Evolutionary conservation across 2,113 vertebrate genomes (phyloP), one percentile per base, ranked within the genome.

Genomic region (Tragelaphus imberbis): DNA sequence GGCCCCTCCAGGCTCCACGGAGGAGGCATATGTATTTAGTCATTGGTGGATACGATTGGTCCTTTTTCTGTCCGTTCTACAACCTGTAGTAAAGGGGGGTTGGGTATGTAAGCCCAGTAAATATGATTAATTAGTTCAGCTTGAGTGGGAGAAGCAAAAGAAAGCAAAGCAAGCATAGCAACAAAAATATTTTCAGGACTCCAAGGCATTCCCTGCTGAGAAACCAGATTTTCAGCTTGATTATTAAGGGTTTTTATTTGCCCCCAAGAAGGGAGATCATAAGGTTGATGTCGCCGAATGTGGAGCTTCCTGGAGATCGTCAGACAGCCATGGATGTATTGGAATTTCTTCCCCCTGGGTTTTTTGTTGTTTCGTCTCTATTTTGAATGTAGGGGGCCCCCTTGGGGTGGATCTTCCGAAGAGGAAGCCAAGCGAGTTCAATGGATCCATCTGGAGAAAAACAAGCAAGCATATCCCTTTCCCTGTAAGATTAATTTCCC

Each of bases 341-440:
- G 61, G 30, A 65, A 65, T 65, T 65, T 65, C 61, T 33, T 65
- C 30, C 15, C 15, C 30, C 61, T 65, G 7, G 61, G 6, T 7
- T 33, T 65, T 65, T 65, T 65, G 30, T 65, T 33, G 61, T 65
- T 33, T 65, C 3, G 1, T 33, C 33, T 65, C 30, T 33, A 33
- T 33, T 33, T 33, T 33, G 61, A 65, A 33, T 65, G 14, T 33
- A 0, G 1, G 30, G 61, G 7, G 61, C 6, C 61, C 61, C 61
- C 61, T 65, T 65, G 61, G 61, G 6, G 33, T 0, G 1, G 30
- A 65, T 33, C 61, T 65, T 65, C 61, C 0, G 0, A 65, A 65
- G 30, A 33, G 15, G 30, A 65, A 65, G 61, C 30, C 30, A 65
- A 65, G 61, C 33, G 30, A 65, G 30, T 16, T 65, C 30, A 33